Evolutionary conservation across 2,113 vertebrate species (phyloP), one percentile per base, ranked within the genome.

Genomic region (Notarius lentiginosus): DNA sequence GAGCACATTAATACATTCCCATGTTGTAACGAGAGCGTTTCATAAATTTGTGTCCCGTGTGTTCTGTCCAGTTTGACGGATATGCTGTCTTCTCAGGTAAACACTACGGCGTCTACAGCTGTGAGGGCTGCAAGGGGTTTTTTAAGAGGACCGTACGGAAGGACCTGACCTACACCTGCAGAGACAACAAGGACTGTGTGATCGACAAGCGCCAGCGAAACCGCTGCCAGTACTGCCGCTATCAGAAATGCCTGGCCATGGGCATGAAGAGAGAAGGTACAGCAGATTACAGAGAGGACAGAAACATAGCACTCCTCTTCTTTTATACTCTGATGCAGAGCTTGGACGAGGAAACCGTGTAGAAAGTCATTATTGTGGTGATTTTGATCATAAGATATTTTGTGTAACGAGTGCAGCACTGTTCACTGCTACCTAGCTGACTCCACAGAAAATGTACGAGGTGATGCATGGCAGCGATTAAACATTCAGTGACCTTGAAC

Each of bases 241-340:
- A 99, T 91, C 98, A 99, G 97, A 99, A 99, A 95, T 99, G 98
- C 95, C 96, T 99, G 65, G 98, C 98, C 66, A 99, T 99, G 97
- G 98, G 98, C 92, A 99, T 99, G 98, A 99, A 99, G 95, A 95
- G 97, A 93, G 98, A 99, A 98, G 98, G 98, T 99, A 96, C 95
- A 95, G 91, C 92, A 91, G 93, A 94, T 95, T 92, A 92, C 93
- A 92, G 93, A 89, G 92, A 93, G 94, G 94, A 95, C 89, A 92
- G 89, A 92, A 47, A 66, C 60, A 68, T n/a, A 77, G 51, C 56
- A 24, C 30, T 11, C 2, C 3, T 60, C 34, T 8, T 12, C 34
- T 76, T 60, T 65, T 47, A 47, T 49, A 7, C 2, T 82, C 30
- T n/a, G 2, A 47, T 55, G 34, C 6, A 5, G 4, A 27, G 49